Base-by-base conservation (phyloP, 37 sponge, comb jelly and placozoan genomes). In the Lycopodina hypogea region DNA sequence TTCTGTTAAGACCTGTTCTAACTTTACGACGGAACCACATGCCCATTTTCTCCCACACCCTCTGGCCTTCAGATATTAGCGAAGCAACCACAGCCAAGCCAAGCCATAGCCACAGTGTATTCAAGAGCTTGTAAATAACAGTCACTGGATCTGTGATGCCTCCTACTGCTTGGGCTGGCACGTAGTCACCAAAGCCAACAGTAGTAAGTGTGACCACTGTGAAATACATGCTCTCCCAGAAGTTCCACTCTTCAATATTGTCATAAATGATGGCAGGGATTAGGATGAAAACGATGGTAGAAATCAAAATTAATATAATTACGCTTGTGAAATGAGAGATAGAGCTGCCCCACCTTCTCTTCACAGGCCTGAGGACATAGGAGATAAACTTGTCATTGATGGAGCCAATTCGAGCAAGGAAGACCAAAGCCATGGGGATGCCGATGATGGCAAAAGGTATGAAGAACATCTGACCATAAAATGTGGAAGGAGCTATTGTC, bases 121-220 rank as follows among this genome's bases (percentile, higher is more conserved):
- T 22, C 29, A 73, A 50, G 24, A 85, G 52, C 29, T 56, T 48
- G 71, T 76, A 81, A 1, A 86, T 7, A 23, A 14, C 77, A n/a
- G 38, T 65, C 15, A 37, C 1, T 21, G 33, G 23, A 0, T 30
- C 38, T 0, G 35, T 38, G 26, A 19, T 28, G 6, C 19, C 53
- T 9, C 55, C 51, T n/a, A n/a, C n/a, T 8, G 66, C 62, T 42
- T 48, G 56, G 28, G 65, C 81, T 33, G 94, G 84, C 15, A 91
- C 81, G 75, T 86, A 88, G 66, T 94, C 95, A 24, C 95, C 95
- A 79, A 94, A 94, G 2, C 95, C 95, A 23, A 94, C 85, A 12
- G 95, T 94, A 7, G 92, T 87, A 17, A 94, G 74, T 3, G 95
- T 82, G 21, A 94, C 78, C 32, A 88, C 81, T 0, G 68, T 64